phyloP scores from a whole-genome alignment of 2,113 vertebrate genomes.

The Sisor rabdophorus region DNA sequence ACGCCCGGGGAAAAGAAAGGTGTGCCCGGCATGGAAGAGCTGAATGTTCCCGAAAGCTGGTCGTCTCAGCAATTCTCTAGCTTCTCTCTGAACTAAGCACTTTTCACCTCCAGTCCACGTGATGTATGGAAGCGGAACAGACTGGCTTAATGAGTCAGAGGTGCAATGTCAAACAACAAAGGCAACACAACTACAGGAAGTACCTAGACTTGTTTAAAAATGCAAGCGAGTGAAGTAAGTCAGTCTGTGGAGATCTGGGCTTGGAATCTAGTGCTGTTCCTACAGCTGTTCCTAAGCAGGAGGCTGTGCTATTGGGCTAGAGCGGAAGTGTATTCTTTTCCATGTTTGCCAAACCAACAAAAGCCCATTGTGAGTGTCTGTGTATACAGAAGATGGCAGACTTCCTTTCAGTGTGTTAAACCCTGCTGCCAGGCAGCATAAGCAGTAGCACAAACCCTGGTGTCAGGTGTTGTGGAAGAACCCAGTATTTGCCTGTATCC shows the following conservation, averaged over 20 bases:
- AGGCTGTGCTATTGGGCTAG: not conserved
- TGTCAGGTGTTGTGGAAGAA: not conserved
- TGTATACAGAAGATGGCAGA: not conserved
- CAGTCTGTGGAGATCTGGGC: not conserved
- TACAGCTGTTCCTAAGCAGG: not conserved
- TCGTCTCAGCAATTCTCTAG: conserved; percentile 37
- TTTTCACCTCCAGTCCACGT: conserved; percentile 41
- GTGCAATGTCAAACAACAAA: conserved; percentile 8
- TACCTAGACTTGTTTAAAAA: not conserved
- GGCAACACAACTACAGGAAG: too few species aligned
- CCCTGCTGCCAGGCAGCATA: not conserved
- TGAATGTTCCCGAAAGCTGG: conserved; percentile 44
- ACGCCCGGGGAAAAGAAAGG: conserved; percentile 8
- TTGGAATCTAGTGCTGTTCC: not conserved
- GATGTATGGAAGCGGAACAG: conserved; percentile 9
- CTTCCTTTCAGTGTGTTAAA: not conserved
- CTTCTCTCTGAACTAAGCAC: conserved; percentile 41
- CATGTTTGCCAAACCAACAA: not conserved
- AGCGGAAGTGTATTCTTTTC: not conserved
- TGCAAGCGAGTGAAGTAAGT: not conserved
- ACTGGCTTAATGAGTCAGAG: conserved; percentile 12
- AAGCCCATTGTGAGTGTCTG: not conserved
- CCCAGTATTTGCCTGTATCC: not conserved
- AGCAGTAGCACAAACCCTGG: not conserved
- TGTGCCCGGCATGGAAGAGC: conserved; percentile 22